phyloP scores from a whole-genome alignment of 2,797 vertebrate genomes.

The Gobionotothen gibberifrons region DNA sequence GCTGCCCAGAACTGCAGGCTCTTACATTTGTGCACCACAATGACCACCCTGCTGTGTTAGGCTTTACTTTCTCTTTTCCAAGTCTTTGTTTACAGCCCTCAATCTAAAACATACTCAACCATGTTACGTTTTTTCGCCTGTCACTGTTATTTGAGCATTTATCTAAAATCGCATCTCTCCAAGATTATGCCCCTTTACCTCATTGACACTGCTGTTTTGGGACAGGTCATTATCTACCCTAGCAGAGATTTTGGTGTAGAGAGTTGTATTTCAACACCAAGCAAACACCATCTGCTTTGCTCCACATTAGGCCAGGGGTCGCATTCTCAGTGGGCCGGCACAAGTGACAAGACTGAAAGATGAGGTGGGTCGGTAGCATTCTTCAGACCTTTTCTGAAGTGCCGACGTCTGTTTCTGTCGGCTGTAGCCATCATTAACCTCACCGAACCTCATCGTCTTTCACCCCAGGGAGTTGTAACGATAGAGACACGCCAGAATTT shows the following conservation, averaged over 20 bases:
- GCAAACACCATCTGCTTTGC: slow-evolving; percentile 78
- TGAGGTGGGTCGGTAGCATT: slow-evolving; percentile 69
- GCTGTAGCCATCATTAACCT: slow-evolving; percentile 22
- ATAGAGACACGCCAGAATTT: slow-evolving; percentile 21
- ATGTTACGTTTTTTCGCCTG: slow-evolving; percentile 3
- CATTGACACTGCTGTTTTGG: slow-evolving; percentile 21
- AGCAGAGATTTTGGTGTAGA: slow-evolving; percentile 52
- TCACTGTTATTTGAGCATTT: slow-evolving; percentile 30
- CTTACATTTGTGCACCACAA: slow-evolving; percentile 42
- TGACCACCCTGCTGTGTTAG: slow-evolving; percentile 20
- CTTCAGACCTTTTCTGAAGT: slow-evolving; percentile 54
- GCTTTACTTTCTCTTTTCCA: slow-evolving; percentile 35
- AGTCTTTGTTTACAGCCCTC: slow-evolving; percentile 35
- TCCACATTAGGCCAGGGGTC: slow-evolving; percentile 63
- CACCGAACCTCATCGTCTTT: background rate
- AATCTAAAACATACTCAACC: slow-evolving; percentile 4
- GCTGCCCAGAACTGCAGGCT: slow-evolving; percentile 46
- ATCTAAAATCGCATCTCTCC: slow-evolving; percentile 14
- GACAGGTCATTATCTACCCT: slow-evolving; percentile 50
- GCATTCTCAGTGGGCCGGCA: slow-evolving; percentile 59
- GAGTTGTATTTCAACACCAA: slow-evolving; percentile 57
- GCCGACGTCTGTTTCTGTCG: slow-evolving; percentile 29
- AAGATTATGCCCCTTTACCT: slow-evolving; percentile 16
- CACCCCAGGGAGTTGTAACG: slow-evolving; percentile 12
- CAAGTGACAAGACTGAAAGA: slow-evolving; percentile 67